These are phyloP conservation scores for Perognathus longimembris DNA, from an alignment of 2,113 vertebrate species.

Conservation along the genomic window DNA sequence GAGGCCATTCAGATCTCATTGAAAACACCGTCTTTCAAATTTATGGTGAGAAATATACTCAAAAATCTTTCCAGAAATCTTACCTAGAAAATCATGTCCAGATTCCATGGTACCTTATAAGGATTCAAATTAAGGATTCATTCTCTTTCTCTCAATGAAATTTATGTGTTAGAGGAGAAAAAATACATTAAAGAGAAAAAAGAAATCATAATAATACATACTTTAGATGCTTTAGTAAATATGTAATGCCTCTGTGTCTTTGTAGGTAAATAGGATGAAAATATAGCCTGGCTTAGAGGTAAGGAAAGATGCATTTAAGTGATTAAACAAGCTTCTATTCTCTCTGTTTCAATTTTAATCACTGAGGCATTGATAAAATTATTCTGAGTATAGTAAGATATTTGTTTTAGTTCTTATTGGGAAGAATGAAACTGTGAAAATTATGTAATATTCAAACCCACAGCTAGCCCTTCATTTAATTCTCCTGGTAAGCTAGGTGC, in stretches of 20 bases:
- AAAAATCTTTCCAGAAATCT: not conserved
- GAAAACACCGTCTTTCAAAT: not conserved
- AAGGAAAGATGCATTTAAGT: not conserved
- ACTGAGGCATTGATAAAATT: not conserved
- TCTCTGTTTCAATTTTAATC: not conserved
- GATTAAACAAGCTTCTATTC: not conserved
- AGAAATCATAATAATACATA: not conserved
- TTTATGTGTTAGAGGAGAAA: not conserved
- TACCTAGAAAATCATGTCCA: not conserved
- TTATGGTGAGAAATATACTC: not conserved
- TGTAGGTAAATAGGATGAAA: not conserved
- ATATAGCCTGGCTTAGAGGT: not conserved
- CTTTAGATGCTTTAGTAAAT: not conserved
- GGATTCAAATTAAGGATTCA: not conserved
- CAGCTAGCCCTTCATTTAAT: not conserved
- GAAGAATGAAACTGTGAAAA: not conserved
- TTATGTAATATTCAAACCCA: not conserved
- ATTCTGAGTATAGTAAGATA: not conserved
- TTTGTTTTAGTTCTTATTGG: not conserved
- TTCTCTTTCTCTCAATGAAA: not conserved
- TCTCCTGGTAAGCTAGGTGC: not conserved
- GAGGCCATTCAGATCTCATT: not conserved
- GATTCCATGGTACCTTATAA: too few relatives aligned
- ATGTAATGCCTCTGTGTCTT: not conserved
- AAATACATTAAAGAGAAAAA: not conserved